These are phyloP conservation scores for Eutolmus rufibarbis DNA, from an alignment of 2,888 invertebrate genomes.

Conservation along the genomic window DNA sequence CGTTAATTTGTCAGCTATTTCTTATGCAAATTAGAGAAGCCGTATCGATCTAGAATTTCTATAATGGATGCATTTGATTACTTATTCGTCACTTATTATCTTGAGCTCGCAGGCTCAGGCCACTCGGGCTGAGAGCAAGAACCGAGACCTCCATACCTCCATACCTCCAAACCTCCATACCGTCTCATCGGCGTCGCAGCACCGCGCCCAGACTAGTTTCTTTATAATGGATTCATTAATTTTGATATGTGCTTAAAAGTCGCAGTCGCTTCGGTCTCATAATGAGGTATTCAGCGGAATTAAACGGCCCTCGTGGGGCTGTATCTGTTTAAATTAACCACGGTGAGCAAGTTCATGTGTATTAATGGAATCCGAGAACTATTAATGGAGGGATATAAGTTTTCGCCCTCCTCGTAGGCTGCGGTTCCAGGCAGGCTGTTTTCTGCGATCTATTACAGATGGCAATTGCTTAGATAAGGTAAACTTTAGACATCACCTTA, in stretches of 20 bases:
- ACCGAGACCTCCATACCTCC: background rate
- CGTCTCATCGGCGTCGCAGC: background rate
- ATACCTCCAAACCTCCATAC: no score
- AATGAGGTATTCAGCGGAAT: background rate
- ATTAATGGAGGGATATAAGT: background rate
- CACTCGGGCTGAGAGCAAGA: background rate
- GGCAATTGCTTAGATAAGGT: background rate
- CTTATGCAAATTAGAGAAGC: slow-evolving; percentile 31
- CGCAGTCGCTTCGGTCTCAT: background rate
- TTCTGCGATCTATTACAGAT: background rate
- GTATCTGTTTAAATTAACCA: background rate
- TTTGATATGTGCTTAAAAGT: slow-evolving; percentile 12
- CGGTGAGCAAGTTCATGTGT: background rate
- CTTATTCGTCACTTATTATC: slow-evolving; percentile 28
- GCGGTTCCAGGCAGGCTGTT: background rate
- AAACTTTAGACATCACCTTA: background rate
- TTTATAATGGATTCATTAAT: slow-evolving; percentile 13
- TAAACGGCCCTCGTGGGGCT: background rate
- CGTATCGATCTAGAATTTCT: slow-evolving; percentile 25
- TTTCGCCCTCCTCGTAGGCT: background rate
- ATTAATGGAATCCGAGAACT: slow-evolving; percentile 8
- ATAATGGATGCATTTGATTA: slow-evolving; percentile 29
- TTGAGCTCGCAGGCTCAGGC: background rate
- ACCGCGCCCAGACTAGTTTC: background rate
- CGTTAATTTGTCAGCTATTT: slow-evolving; percentile 34